Base-by-base conservation (phyloP, 2,888 invertebrate genomes). In the Serrognathus titanus region DNA sequence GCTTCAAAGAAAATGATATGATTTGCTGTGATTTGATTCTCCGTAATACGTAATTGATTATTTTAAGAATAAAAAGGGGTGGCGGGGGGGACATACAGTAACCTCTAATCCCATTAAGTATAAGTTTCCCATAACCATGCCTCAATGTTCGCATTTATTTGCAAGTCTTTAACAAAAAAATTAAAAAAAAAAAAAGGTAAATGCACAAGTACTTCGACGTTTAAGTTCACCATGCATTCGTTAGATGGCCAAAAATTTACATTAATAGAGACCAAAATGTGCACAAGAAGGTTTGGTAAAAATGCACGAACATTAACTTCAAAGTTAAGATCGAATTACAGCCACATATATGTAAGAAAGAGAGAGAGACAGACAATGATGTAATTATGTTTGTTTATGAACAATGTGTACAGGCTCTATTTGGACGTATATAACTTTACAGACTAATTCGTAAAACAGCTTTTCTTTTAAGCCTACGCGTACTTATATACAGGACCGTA, bases 111-210 rank as follows among this genome's bases (percentile, higher is more conserved):
- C 53, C 47, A 39, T 31, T 31, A 31, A 31, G 3, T 31, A 31
- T 31, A 48, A 47, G 49, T 41, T 54, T 49, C 55, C 55, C 55
- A 55, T 50, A 55, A 55, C 55, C 55, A 55, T 55, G 55, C 55
- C 39, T 50, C 46, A 43, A 50, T 46, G 41, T 50, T 43, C 46
- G 47, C 37, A 46, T 45, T 53, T 47, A 47, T 45, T 53, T 54
- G 24, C 49, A 49, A 49, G 20, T 20, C 24, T 45, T 49, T 45
- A 20, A 41, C 24, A 55, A 45, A 46, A 49, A 45, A 55, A 55
- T 40, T 36, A 51, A 46, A 55, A 49, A 55, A 45, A 11, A 39
- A 43, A 55, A 45, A 12, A 31, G 40, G 47, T 35, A 48, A 53
- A 53, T 55, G 55, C 55, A 55, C 50, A 50, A 49, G 46, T 50